Conservation (phyloP, 37 sponge, comb jelly and placozoan genomes). For the Crambe crambe region DNA sequence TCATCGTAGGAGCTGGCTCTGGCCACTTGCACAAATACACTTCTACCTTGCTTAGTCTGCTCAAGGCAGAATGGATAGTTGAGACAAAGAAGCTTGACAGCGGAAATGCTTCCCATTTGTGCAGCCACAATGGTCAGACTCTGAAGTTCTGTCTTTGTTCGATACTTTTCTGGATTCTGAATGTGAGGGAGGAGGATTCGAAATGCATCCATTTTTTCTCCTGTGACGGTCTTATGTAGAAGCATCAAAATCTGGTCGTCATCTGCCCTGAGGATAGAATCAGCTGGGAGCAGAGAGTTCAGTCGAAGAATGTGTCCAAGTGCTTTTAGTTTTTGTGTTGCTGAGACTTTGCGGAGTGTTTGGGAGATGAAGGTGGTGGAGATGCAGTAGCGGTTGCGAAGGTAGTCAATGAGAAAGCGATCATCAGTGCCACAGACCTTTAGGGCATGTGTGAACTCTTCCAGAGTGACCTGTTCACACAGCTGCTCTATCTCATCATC, state of each 20-base stretch:
- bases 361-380: conserved; percentile 17
- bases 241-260: conserved; percentile 47
- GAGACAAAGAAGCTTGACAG: conserved; percentile 48
- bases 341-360: conserved; percentile 14
- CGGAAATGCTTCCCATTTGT: conserved; percentile 39
- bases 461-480: conserved; percentile 28
- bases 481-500: conserved; percentile 25
- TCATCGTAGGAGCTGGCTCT: conserved; percentile 9
- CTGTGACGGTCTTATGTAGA: conserved; percentile 49
- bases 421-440: neutral
- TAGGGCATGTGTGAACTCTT: conserved; percentile 33
- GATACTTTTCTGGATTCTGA: conserved; percentile 1
- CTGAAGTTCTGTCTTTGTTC: conserved; percentile 47
- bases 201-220: conserved; percentile 27
- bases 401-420: neutral
- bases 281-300: conserved; percentile 36
- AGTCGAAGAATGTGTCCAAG: conserved; percentile 41
- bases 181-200: conserved; percentile 54
- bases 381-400: conserved; percentile 21
- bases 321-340: conserved; percentile 7
- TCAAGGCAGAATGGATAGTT: conserved; percentile 59
- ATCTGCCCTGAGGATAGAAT: conserved; percentile 29
- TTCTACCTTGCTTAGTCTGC: conserved; percentile 55
- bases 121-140: conserved; percentile 59
- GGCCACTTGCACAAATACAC: conserved; percentile 41